Evolutionary conservation across 1,140 invertebrate species (phyloP), one percentile per base, ranked within the genome.

Genomic region (Lucilia cuprina): DNA sequence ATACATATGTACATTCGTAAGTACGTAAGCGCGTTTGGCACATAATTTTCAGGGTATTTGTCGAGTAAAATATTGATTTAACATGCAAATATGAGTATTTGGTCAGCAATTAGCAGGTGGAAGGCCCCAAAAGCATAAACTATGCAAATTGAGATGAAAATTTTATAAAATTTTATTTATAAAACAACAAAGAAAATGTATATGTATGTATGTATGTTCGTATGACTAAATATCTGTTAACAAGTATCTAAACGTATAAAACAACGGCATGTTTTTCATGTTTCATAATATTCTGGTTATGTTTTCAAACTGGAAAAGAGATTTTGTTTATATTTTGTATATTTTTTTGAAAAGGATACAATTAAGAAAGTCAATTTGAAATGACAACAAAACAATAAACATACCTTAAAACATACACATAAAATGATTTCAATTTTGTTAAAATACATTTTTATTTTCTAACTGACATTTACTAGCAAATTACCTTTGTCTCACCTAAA

Each of bases 51-150:
- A 78, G 77, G 41, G 21, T 50, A 50, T 80, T 70, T 21, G n/a
- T 21, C 3, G 41, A 8, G n/a, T 80, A 80, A 80, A 49, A 10
- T 80, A 80, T 80, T 80, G 77, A 50, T 49, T 19, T 49, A 21
- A 50, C 41, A 80, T 80, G 77, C 77, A 80, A 80, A 80, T 80
- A 80, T 10, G 77, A 49, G 77, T 50, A 80, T 80, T 80, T 80
- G 77, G 41, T 3, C 47, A 49, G 41, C 77, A 80, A 80, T 80
- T 80, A 80, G 41, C 77, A 80, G 77, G 77, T 80, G 77, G 77
- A 21, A 49, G 35, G 2, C 35, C 41, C 5, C 25, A 10, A 70
- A 70, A 21, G 19, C 21, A 70, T 70, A 70, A 70, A 70, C 65
- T 70, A 21, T 19, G 65, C 65, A 70, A 70, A 70, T 70, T 70